Base-by-base conservation (phyloP, 2,888 invertebrate species). In the Microctonus hyperodae region DNA sequence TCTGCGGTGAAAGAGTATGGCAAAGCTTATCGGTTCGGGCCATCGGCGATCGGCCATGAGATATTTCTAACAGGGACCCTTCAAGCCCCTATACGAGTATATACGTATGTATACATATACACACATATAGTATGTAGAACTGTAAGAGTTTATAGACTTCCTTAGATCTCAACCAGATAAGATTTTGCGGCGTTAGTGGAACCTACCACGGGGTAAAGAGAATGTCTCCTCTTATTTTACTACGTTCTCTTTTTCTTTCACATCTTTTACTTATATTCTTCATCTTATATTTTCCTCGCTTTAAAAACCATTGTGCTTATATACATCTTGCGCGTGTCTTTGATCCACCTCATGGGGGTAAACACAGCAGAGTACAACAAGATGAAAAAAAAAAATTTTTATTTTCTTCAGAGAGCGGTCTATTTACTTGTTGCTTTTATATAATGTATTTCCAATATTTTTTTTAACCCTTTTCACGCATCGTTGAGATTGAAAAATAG, bases 1-100 rank as follows among this genome's bases (percentile, higher is more conserved):
- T 65, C 56, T 69, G 72, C 73, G 73, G 73, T 70, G 70, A 73
- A 73, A 72, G 69, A 71, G 69, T 67, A 69, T 64, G 71, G 31
- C 33, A 9, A n/a, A 33, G 55, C 31, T 76, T 83, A 83, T 83
- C 83, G 76, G 44, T 16, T 48, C 71, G 75, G 73, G 70, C 80
- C 77, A 83, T 83, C 83, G 76, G 69, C 75, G 83, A 83, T 83
- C 80, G 78, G 76, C 73, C 71, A 68, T 58, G 71, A 76, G 83
- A 83, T 82, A 81, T 79, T 80, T 80, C 79, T 80, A 83, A 83
- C 82, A 83, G 81, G 76, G 78, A 78, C 79, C 25, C 74, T 75
- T 70, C 40, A 76, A 78, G 75, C 76, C 78, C 78, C 77, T 77
- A 76, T 70, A 28, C 60, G 67, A 67, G 70, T 73, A 64, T 73